Percentiles rank a stretch among this genome's conserved stretches.
These are phyloP conservation scores for Esox niger DNA, from an alignment of 2,113 vertebrate species.

Conservation along the genomic window DNA sequence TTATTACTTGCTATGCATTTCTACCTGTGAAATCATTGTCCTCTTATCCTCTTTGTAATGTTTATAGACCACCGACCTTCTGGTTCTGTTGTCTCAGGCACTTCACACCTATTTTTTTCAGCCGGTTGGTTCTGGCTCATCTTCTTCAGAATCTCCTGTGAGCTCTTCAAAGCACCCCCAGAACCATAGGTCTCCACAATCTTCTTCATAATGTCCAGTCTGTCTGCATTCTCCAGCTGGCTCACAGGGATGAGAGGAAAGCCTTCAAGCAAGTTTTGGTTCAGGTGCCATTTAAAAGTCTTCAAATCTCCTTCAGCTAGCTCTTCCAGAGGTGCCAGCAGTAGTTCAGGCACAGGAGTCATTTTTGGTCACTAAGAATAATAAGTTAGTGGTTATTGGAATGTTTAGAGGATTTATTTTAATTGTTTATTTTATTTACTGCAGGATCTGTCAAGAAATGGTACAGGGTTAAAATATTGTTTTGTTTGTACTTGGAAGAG, in stretches of 20 bases:
- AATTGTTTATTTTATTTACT: too few relatives aligned
- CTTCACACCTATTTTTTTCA: background rate
- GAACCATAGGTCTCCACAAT: background rate
- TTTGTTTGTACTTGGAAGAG: too few relatives aligned
- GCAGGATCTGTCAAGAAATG: too few relatives aligned
- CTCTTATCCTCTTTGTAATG: background rate
- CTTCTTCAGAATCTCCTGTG: constrained; percentile 14
- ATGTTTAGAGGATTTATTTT: too few relatives aligned
- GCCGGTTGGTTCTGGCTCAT: constrained; percentile 13
- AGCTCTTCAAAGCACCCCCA: constrained; percentile 3
- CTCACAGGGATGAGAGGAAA: constrained; percentile 5
- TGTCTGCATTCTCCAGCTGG: constrained; percentile 1
- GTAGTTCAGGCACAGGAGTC: background rate
- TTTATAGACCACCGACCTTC: background rate
- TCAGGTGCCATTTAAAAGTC: constrained; percentile 4
- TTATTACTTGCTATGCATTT: constrained; percentile 1
- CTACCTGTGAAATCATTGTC: too few relatives aligned
- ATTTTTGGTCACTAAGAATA: background rate
- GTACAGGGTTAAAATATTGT: too few relatives aligned
- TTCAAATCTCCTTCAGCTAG: background rate
- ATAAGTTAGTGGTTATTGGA: background rate
- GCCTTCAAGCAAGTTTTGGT: background rate
- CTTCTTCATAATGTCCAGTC: background rate
- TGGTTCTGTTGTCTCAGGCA: background rate
- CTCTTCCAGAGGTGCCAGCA: background rate